Conservation (phyloP, 2,797 vertebrate genomes). For the Pygocentrus nattereri region DNA sequence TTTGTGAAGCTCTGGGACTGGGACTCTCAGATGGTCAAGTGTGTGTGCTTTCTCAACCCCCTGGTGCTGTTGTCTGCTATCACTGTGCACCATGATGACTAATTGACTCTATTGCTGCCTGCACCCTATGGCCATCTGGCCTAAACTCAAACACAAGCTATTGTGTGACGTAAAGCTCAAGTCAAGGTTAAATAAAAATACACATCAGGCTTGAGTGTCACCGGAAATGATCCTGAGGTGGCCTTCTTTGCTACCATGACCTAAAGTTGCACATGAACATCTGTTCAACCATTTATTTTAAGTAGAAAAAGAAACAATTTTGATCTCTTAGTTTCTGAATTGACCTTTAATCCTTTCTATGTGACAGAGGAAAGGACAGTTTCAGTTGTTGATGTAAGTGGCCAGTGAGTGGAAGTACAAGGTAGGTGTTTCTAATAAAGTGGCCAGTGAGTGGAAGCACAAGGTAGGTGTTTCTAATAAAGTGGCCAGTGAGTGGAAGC, state of each 20-base stretch:
- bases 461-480: too few relatives aligned
- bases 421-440: too few relatives aligned
- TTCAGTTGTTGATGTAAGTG: too few relatives aligned
- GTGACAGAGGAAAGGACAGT: too few relatives aligned
- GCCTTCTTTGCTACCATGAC: background rate
- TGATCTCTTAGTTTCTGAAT: too few relatives aligned
- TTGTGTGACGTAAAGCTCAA: background rate
- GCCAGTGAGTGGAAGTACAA: too few relatives aligned
- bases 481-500: too few relatives aligned
- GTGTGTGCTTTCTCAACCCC: conserved; percentile 40
- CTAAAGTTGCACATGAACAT: background rate
- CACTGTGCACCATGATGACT: conserved; percentile 49
- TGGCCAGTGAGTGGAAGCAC: too few relatives aligned
- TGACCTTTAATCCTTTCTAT: too few relatives aligned
- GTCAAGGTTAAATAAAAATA: background rate
- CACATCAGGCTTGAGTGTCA: background rate
- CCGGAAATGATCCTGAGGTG: background rate
- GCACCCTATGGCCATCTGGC: background rate
- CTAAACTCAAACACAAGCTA: background rate
- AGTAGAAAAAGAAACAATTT: too few relatives aligned
- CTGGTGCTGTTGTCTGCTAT: conserved; percentile 48
- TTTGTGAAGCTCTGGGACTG: conserved; percentile 26
- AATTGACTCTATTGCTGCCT: conserved; percentile 55
- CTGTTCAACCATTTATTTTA: background rate
- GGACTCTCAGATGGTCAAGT: conserved; percentile 22